phyloP scores from a whole-genome alignment of 2,888 invertebrate genomes.

The Bombylius major region DNA sequence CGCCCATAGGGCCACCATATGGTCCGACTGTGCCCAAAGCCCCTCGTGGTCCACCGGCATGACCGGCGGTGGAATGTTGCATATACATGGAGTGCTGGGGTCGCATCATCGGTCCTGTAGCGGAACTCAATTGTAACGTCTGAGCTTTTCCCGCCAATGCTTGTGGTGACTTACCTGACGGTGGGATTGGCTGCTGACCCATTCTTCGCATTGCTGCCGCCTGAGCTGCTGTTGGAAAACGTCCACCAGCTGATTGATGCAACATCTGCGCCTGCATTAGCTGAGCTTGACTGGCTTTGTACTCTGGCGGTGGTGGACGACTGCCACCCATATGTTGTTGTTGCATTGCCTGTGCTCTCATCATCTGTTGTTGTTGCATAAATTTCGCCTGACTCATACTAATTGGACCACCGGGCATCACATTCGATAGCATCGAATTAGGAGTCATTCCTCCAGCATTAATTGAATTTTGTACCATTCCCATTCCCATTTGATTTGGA shows the following conservation, averaged over 20 bases:
- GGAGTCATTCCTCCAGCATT: constrained; percentile 21
- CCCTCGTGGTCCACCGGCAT: constrained; percentile 26
- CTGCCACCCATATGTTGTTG: constrained; percentile 42
- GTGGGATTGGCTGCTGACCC: constrained; percentile 59
- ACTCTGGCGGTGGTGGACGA: constrained; percentile 74
- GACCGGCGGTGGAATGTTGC: constrained; percentile 32
- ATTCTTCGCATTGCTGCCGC: constrained; percentile 47
- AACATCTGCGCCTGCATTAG: constrained; percentile 43
- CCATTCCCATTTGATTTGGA: constrained; percentile 16
- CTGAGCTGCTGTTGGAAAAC: constrained; percentile 41
- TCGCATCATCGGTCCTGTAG: constrained; percentile 53
- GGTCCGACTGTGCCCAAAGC: constrained; percentile 28
- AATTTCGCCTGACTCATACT: constrained; percentile 47
- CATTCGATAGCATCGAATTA: constrained; percentile 18
- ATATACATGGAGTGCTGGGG: constrained; percentile 47
- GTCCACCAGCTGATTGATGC: constrained; percentile 38
- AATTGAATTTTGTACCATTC: constrained; percentile 22
- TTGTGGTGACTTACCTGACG: constrained; percentile 41
- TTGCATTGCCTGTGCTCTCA: constrained; percentile 39
- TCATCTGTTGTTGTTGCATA: constrained; percentile 53
- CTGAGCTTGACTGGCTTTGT: constrained; percentile 49
- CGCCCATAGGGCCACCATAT: constrained; percentile 30
- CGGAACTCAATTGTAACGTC: background rate
- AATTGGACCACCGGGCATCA: constrained; percentile 21
- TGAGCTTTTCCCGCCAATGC: background rate